Conservation (phyloP, 2,888 invertebrate species). For the Philhelius pedissequus region DNA sequence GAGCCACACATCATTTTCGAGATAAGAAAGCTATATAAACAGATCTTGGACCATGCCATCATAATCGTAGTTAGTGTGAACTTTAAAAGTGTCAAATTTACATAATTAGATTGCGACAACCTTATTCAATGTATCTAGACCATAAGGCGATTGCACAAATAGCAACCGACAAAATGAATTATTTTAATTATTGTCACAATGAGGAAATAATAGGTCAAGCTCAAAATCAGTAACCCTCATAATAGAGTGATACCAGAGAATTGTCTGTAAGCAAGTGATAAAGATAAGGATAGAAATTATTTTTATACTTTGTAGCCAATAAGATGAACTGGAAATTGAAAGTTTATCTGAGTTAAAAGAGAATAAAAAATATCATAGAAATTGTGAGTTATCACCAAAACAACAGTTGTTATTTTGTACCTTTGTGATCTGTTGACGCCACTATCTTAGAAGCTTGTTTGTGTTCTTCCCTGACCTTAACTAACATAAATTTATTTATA, state of each 20-base stretch:
- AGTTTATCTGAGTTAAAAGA: neutral
- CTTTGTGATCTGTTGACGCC: neutral
- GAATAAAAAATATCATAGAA: too few relatives aligned
- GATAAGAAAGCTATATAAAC: slow-evolving; percentile 35
- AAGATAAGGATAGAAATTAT: neutral
- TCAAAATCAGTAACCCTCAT: neutral
- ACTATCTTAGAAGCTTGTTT: neutral
- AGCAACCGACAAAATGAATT: neutral
- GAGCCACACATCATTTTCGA: slow-evolving; percentile 6
- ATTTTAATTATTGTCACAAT: neutral
- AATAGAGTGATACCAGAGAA: neutral
- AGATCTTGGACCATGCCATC: slow-evolving; percentile 9
- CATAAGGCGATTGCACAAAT: neutral
- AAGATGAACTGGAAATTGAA: neutral
- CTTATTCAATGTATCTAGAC: neutral
- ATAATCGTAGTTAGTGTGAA: slow-evolving; percentile 29
- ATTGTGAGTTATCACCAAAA: neutral
- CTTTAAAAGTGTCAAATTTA: slow-evolving; percentile 19
- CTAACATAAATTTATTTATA: neutral
- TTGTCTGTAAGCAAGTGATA: neutral
- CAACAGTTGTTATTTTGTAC: neutral
- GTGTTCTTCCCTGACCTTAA: neutral
- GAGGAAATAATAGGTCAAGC: neutral
- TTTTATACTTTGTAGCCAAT: neutral
- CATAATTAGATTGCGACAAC: slow-evolving; percentile 4